These are phyloP conservation scores for Gallinago paraguaiae DNA, from an alignment of 2,113 vertebrate species.

Conservation along the genomic window DNA sequence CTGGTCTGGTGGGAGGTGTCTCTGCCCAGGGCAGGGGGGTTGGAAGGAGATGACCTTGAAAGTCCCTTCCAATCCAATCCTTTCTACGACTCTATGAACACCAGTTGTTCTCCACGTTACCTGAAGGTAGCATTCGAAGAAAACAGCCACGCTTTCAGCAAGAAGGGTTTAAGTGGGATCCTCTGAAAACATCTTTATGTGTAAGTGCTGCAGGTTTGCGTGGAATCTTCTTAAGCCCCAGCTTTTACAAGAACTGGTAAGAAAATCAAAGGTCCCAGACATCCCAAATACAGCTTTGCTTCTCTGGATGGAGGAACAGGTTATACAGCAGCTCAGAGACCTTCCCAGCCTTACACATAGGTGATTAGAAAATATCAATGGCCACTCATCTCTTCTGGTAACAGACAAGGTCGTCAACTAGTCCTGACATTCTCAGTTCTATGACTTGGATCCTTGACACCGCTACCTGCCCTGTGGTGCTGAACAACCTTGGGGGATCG, in stretches of 20 bases:
- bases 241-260: not conserved
- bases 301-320: not conserved
- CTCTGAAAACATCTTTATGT: not conserved
- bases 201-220: not conserved
- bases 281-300: not conserved
- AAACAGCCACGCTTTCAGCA: not conserved
- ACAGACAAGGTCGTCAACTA: not conserved
- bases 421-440: not conserved
- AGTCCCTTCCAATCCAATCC: not conserved
- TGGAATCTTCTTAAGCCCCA: not conserved
- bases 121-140: not conserved
- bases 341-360: rapidly evolving
- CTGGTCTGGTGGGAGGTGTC: not conserved
- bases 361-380: not conserved
- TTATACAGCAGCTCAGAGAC: not conserved
- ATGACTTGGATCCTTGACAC: not conserved
- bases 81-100: not conserved
- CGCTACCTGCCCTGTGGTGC: not conserved
- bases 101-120: not conserved
- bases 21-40: not conserved
- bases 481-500: not conserved
- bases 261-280: not conserved
- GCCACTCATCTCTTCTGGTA: not conserved
- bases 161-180: not conserved
- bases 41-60: not conserved